Percentiles rank a stretch among this genome's conserved stretches.
Evolutionary conservation across 2,113 vertebrate genomes (phyloP).

Genomic region (Limnothrissa miodon): DNA sequence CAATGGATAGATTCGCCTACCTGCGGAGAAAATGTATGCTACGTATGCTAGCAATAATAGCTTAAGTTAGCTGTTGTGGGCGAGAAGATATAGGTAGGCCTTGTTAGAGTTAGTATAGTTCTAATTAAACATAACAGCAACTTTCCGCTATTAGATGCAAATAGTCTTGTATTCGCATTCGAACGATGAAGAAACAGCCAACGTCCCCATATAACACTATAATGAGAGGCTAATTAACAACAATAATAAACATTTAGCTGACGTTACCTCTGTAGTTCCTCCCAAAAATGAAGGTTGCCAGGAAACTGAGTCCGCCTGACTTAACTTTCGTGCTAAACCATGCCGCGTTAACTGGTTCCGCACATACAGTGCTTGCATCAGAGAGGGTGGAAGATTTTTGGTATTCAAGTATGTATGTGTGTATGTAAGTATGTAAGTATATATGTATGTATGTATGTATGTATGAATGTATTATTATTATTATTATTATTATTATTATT

Average conservation of each 20-base stretch:
- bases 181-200: not conserved
- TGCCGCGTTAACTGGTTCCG: conserved; percentile 41
- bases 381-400: no score
- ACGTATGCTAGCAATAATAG: not conserved
- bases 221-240: not conserved
- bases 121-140: not conserved
- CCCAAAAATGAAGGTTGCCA: conserved; percentile 48
- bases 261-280: conserved; percentile 39
- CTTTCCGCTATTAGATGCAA: not conserved
- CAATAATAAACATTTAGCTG: conserved; percentile 31
- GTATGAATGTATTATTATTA: no score
- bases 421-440: no score
- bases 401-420: no score
- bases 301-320: conserved; percentile 45
- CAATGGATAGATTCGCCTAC: not conserved
- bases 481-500: no score
- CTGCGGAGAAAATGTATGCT: not conserved
- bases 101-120: conserved; percentile 16
- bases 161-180: not conserved
- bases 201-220: not conserved
- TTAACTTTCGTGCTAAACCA: conserved; percentile 39
- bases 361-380: no score
- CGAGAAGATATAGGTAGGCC: conserved; percentile 14
- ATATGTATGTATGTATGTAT: no score
- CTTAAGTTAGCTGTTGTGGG: not conserved